phyloP scores from a whole-genome alignment of 2,888 invertebrate genomes.

The Catocala nupta region DNA sequence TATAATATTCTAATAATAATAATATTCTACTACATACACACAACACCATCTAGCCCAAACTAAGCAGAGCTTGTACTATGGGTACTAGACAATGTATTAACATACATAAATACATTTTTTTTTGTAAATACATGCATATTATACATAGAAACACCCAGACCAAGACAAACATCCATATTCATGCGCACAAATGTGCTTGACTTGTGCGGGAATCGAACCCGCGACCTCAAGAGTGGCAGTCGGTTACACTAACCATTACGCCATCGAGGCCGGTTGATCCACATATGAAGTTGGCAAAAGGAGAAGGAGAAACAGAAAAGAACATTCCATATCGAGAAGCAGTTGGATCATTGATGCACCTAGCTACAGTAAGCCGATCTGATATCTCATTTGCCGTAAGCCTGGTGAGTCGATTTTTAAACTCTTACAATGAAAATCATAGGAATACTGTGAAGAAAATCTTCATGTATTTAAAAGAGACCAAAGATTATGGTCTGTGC shows the following conservation, averaged over 20 bases:
- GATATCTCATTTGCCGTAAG: slow-evolving; percentile 2
- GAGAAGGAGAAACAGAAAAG: background rate
- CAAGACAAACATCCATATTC: too few relatives aligned
- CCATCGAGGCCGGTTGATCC: slow-evolving; percentile 12
- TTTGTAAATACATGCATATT: too few relatives aligned
- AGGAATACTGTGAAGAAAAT: slow-evolving; percentile 5
- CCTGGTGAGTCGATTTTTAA: slow-evolving; percentile 4
- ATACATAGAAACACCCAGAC: too few relatives aligned
- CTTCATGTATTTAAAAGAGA: background rate
- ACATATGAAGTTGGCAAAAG: slow-evolving; percentile 3
- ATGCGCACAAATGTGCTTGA: too few relatives aligned
- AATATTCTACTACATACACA: too few relatives aligned
- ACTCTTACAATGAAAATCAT: slow-evolving; percentile 5
- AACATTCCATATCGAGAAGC: slow-evolving; percentile 5
- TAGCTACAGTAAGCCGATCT: slow-evolving; percentile 11
- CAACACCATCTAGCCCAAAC: too few relatives aligned
- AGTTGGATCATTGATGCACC: slow-evolving; percentile 9
- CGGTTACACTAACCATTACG: background rate
- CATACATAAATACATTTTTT: too few relatives aligned
- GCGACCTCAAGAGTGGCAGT: too few relatives aligned
- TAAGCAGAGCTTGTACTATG: too few relatives aligned
- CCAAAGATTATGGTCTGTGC: background rate
- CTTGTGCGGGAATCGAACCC: too few relatives aligned
- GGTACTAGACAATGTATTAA: too few relatives aligned
- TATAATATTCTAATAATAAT: too few relatives aligned